A percentile compares a stretch with the other conserved stretches of the same genome.
These are phyloP conservation scores for Pleuronectes platessa DNA, from an alignment of 2,113 vertebrate species.

Conservation along the genomic window DNA sequence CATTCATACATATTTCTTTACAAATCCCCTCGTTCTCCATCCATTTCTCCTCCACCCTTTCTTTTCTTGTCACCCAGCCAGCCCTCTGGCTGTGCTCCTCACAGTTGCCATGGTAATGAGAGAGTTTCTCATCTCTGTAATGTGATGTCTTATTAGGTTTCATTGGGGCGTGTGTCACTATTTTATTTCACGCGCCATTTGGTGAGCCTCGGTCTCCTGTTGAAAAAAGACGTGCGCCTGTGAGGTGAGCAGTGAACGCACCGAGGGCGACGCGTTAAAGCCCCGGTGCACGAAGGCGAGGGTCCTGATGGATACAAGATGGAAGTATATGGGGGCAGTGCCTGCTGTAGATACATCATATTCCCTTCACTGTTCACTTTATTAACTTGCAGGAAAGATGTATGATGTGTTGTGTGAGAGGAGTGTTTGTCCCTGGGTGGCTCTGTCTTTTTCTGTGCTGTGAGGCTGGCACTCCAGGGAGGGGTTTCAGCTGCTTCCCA, in stretches of 20 bases:
- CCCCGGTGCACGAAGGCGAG: constrained; percentile 1
- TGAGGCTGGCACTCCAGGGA: constrained; percentile 54
- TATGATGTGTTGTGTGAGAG: constrained; percentile 37
- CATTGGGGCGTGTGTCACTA: constrained; percentile 75
- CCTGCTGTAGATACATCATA: constrained; percentile 18
- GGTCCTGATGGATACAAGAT: constrained; percentile 44
- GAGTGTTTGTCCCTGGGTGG: constrained; percentile 17
- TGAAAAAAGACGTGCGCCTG: constrained; percentile 34
- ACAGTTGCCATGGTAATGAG: constrained; percentile 83
- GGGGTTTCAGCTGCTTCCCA: constrained; percentile 73
- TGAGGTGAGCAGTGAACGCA: constrained; percentile 63
- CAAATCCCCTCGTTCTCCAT: constrained; percentile 49
- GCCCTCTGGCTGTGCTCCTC: constrained; percentile 70
- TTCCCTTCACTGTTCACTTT: constrained; percentile 24
- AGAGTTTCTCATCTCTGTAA: constrained; percentile 80
- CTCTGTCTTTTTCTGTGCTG: constrained; percentile 25
- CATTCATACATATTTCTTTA: constrained; percentile 56
- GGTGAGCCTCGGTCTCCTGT: constrained; percentile 61
- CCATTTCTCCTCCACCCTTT: constrained; percentile 57
- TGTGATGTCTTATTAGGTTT: constrained; percentile 83
- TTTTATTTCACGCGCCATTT: constrained; percentile 83
- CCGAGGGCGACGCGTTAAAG: constrained; percentile 37
- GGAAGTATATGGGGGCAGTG: constrained; percentile 11
- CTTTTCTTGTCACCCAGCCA: constrained; percentile 72
- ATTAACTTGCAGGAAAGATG: constrained; percentile 41